Evolutionary conservation across 2,797 vertebrate genomes (phyloP), one percentile per base, ranked within the genome.

Genomic region (Amazona ochrocephala): DNA sequence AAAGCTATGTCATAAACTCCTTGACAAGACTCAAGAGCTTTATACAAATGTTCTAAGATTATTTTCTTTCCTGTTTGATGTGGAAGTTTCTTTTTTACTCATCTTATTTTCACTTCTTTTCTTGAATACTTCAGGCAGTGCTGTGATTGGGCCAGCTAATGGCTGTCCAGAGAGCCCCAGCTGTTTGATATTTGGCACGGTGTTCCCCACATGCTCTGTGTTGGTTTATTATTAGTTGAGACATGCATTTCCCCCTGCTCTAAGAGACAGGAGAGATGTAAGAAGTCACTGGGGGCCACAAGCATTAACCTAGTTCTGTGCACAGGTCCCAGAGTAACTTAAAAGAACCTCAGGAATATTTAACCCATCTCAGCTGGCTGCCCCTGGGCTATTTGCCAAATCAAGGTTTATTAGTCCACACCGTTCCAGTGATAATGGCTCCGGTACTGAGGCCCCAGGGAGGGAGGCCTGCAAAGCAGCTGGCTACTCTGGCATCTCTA

Each of bases 381-480:
- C 64, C 83, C 67, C 34, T 77, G 56, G 94, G 90, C 94, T 95
- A 82, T 93, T 94, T 91, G 94, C 92, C 95, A 84, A 95, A 90
- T 82, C 44, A 76, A 86, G 87, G 80, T 90, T 96, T 96, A 94
- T 94, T 96, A 96, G 93, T 76, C 84, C 0, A 8, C 51, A 82
- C 61, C 1, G 0, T 94, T 94, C 93, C 93, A 84, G 70, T 94
- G 95, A 74, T 93, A 82, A 95, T 94, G 80, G 37, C 74, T 86
- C 29, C 0, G 0, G 68, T 48, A 62, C 32, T 77, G 80, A 94
- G 89, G 71, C 91, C 95, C 68, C 0, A 0, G 91, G 91, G 95
- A 94, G 45, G 17, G 37, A 94, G 34, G 64, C 58, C 78, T 78
- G 19, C 79, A 32, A 71, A 96, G 88, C 95, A 96, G 87, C 94